Evolutionary conservation across 2,113 vertebrate species (phyloP).

Genomic region (Spheniscus mendiculus): DNA sequence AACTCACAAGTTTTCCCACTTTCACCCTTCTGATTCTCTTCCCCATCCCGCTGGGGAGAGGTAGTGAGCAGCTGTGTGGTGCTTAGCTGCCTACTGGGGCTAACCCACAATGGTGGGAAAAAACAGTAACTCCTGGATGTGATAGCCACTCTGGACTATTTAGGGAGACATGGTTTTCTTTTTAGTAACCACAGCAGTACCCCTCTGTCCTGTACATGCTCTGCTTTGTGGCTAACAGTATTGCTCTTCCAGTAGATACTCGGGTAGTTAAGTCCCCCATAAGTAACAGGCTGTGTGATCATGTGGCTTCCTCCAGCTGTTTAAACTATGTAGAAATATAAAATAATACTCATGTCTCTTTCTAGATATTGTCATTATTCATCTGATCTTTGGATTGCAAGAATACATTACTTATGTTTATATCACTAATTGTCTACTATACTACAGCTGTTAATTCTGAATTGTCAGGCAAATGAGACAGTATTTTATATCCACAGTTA

Average conservation of each 20-base stretch:
- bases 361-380: neutral
- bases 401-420: neutral
- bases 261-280: neutral
- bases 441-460: neutral
- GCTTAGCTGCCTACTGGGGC: neutral
- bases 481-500: neutral
- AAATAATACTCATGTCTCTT: neutral
- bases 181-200: neutral
- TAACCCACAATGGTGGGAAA: neutral
- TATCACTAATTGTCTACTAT: neutral
- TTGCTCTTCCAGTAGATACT: neutral
- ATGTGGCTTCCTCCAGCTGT: neutral
- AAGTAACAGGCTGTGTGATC: neutral
- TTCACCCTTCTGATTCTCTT: neutral
- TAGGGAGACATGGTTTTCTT: neutral
- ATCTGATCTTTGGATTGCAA: neutral
- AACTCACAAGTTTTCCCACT: neutral
- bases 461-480: neutral
- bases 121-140: neutral
- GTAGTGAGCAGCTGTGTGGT: neutral
- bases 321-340: neutral
- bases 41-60: neutral
- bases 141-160: neutral
- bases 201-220: neutral
- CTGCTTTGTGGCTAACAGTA: neutral